Evolutionary conservation across 2,888 invertebrate genomes (phyloP).

Genomic region (Agrotis ipsilon): DNA sequence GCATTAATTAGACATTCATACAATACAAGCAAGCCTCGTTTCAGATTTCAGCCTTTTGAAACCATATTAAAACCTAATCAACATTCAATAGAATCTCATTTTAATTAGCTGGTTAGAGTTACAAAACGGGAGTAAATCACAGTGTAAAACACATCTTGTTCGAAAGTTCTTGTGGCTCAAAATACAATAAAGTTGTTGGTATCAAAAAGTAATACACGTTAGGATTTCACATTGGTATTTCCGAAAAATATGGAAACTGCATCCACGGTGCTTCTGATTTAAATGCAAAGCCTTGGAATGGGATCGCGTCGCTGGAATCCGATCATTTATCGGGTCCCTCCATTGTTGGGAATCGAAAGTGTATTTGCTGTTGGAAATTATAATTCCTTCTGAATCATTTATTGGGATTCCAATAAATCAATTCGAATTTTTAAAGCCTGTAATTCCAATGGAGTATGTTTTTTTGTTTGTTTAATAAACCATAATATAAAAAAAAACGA

Average conservation of each 20-base stretch:
- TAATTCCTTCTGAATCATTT: slow-evolving; percentile 49
- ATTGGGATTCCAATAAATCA: slow-evolving; percentile 32
- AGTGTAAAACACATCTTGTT: slow-evolving; percentile 10
- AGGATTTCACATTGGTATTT: slow-evolving; percentile 57
- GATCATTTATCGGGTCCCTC: slow-evolving; percentile 74
- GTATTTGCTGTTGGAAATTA: slow-evolving; percentile 63
- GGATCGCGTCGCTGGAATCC: slow-evolving; percentile 72
- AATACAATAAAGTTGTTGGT: slow-evolving; percentile 28
- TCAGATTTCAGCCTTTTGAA: slow-evolving; percentile 20
- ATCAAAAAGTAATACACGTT: slow-evolving; percentile 45
- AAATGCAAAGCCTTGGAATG: slow-evolving; percentile 83
- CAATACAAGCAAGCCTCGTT: background rate
- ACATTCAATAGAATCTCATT: slow-evolving; percentile 13
- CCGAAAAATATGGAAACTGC: slow-evolving; percentile 80
- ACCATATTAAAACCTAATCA: slow-evolving; percentile 20
- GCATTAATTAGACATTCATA: slow-evolving; percentile 21
- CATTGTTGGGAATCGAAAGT: slow-evolving; percentile 70
- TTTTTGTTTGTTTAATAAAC: background rate
- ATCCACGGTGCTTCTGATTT: slow-evolving; percentile 78
- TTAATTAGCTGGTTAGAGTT: slow-evolving; percentile 19
- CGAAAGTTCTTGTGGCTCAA: slow-evolving; percentile 2
- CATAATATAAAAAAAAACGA: no score
- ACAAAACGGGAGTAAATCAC: slow-evolving; percentile 2
- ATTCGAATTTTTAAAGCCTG: background rate
- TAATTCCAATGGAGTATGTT: background rate